Evolutionary conservation across 1,140 invertebrate species (phyloP).

Genomic region (Littorina saxatilis): DNA sequence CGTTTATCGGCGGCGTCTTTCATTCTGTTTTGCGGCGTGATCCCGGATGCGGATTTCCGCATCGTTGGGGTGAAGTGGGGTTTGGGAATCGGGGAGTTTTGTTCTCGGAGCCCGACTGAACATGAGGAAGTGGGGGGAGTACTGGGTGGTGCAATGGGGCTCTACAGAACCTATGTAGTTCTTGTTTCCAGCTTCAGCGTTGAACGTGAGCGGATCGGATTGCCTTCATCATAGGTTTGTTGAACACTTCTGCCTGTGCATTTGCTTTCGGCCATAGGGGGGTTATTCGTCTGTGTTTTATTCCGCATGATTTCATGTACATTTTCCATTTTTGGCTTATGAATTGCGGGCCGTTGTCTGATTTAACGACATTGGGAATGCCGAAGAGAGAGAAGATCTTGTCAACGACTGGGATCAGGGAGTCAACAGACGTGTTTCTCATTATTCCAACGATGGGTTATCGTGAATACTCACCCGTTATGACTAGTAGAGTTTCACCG

Average conservation of each 20-base stretch:
- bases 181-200: constrained; percentile 51
- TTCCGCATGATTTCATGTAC: constrained; percentile 38
- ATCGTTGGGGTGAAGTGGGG: neutral
- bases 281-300: constrained; percentile 43
- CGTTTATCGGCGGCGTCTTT: constrained; percentile 33
- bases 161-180: constrained; percentile 35
- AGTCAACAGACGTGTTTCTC: constrained; percentile 41
- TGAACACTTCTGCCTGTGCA: constrained; percentile 49
- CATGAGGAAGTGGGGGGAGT: constrained; percentile 38
- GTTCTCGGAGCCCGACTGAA: constrained; percentile 37
- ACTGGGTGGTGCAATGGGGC: constrained; percentile 40
- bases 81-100: constrained; percentile 30
- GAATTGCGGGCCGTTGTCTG: constrained; percentile 36
- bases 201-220: constrained; percentile 44
- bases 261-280: no score
- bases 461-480: constrained; percentile 63
- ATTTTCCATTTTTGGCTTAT: constrained; percentile 22
- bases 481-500: constrained; percentile 58
- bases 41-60: constrained; percentile 9
- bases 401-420: constrained; percentile 47
- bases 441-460: constrained; percentile 61
- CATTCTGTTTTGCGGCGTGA: constrained; percentile 37
- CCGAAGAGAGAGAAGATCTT: constrained; percentile 38
- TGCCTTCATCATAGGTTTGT: constrained; percentile 52
- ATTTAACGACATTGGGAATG: constrained; percentile 45